Percentiles rank a stretch among this genome's conserved stretches.
Conservation (phyloP, 2,113 vertebrate genomes). For the pig (Sus scrofa) region DNA sequence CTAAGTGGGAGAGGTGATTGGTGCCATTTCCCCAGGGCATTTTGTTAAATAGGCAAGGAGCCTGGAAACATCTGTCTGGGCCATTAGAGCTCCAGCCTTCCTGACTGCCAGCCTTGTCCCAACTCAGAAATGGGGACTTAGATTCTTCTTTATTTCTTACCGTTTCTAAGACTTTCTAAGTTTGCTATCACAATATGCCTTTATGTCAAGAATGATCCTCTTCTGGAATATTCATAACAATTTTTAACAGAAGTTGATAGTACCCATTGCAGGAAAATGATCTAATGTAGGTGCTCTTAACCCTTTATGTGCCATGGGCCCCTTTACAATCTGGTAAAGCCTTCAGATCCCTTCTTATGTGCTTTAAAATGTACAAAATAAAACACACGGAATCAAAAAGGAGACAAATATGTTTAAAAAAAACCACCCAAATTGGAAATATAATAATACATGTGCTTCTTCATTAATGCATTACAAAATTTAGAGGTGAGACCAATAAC, state of each 20-base stretch:
- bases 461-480: neutral
- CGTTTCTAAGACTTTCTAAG: constrained; percentile 1
- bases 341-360: neutral
- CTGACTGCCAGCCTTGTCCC: neutral
- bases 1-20: neutral
- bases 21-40: neutral
- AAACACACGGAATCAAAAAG: constrained; percentile 32
- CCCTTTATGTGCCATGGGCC: neutral
- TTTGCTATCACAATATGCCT: neutral
- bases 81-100: neutral
- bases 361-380: constrained; percentile 26
- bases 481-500: neutral
- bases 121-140: neutral
- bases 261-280: neutral
- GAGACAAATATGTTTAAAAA: neutral
- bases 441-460: neutral
- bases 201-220: neutral
- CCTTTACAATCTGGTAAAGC: neutral
- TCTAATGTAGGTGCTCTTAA: neutral
- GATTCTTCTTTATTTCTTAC: neutral
- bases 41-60: neutral
- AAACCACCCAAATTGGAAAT: neutral
- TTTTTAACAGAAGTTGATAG: neutral
- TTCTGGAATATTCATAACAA: neutral
- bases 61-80: neutral